A percentile compares a stretch with the other conserved stretches of the same genome.
Conservation (phyloP, 2,797 vertebrate species). For the Pseudochaenichthys georgianus region DNA sequence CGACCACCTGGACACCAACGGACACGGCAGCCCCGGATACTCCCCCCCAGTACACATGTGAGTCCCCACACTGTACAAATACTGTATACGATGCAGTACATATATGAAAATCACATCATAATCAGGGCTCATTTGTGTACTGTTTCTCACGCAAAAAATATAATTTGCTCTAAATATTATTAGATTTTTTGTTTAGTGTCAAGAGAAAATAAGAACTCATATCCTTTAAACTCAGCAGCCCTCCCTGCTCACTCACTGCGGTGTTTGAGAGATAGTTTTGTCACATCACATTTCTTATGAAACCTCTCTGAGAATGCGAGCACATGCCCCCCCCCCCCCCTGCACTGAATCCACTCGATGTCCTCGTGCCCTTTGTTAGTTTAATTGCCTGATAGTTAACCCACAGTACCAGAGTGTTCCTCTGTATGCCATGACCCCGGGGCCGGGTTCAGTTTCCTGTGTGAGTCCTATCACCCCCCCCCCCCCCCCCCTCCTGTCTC, state of each 20-base stretch:
- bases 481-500: slow-evolving; percentile 9
- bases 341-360: slow-evolving; percentile 25
- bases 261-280: slow-evolving; percentile 32
- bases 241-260: slow-evolving; percentile 2
- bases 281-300: slow-evolving; percentile 52
- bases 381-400: slow-evolving; percentile 78
- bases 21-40: slow-evolving; percentile 96
- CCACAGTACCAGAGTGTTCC: slow-evolving; percentile 50
- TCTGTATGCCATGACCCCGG: slow-evolving; percentile 53
- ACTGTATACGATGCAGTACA: background rate
- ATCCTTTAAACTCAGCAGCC: slow-evolving; percentile 4
- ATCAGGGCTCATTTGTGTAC: background rate
- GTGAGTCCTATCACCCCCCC: slow-evolving; percentile 31
- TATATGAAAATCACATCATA: background rate
- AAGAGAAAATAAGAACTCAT: slow-evolving; percentile 3
- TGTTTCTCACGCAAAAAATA: background rate
- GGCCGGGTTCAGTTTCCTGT: slow-evolving; percentile 67
- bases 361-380: slow-evolving; percentile 65
- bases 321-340: slow-evolving; percentile 29
- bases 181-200: too few relatives aligned
- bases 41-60: slow-evolving; percentile 97
- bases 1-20: slow-evolving; percentile 98
- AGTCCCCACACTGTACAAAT: slow-evolving; percentile 71
- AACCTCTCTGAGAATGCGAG: slow-evolving; percentile 38
- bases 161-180: too few relatives aligned